Evolutionary conservation across 2,888 invertebrate genomes (phyloP).

Genomic region (Synanthedon tipuliformis): DNA sequence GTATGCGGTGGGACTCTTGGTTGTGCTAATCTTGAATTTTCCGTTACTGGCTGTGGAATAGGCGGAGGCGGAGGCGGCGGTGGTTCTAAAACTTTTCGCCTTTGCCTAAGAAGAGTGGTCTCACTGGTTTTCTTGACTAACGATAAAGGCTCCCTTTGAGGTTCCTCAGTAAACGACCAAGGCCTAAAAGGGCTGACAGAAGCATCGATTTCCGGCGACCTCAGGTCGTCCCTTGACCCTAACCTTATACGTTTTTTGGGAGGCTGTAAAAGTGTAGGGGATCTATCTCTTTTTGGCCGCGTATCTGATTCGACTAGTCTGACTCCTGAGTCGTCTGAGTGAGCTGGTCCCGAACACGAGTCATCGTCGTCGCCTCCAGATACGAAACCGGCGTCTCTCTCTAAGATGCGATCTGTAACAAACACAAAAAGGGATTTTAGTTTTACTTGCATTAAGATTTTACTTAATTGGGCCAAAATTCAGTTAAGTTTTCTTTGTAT

Average conservation of each 20-base stretch:
- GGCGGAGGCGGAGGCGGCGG: constrained; percentile 33
- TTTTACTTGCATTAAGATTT: neutral
- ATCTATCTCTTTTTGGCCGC: constrained; percentile 71
- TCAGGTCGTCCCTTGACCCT: constrained; percentile 39
- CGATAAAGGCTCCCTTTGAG: constrained; percentile 75
- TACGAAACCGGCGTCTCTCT: constrained; percentile 79
- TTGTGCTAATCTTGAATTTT: constrained; percentile 30
- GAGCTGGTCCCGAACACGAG: constrained; percentile 64
- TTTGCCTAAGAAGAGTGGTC: constrained; percentile 37
- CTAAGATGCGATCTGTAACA: constrained; percentile 69
- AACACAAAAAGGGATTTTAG: constrained; percentile 10
- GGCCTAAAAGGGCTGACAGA: constrained; percentile 72
- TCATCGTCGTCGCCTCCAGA: constrained; percentile 80
- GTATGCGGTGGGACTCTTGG: constrained; percentile 69
- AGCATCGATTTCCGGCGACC: constrained; percentile 50
- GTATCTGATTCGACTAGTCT: constrained; percentile 45
- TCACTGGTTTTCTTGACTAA: constrained; percentile 66
- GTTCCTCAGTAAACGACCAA: constrained; percentile 73
- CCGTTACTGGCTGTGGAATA: constrained; percentile 28
- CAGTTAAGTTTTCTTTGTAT: no score
- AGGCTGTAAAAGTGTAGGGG: constrained; percentile 60
- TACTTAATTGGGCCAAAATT: no score
- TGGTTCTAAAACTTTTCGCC: constrained; percentile 42
- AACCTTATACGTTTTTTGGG: constrained; percentile 79
- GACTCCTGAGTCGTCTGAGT: constrained; percentile 66